Conservation (phyloP, 2,888 invertebrate genomes). For the Machimus rusticus region DNA sequence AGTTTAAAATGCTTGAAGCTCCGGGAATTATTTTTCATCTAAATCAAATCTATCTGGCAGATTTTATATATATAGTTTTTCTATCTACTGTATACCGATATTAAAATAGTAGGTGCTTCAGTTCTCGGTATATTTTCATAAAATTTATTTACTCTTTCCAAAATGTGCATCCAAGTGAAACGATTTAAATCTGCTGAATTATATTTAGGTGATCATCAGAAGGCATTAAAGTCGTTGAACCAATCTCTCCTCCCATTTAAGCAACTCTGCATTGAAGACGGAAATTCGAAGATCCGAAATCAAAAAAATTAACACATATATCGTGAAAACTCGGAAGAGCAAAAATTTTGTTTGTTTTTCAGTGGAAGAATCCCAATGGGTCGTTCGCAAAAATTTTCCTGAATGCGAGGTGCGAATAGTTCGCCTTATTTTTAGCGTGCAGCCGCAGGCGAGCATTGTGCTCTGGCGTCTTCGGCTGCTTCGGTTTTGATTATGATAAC, state of each 20-base stretch:
- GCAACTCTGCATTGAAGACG: neutral
- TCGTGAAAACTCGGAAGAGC: neutral
- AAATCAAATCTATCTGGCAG: neutral
- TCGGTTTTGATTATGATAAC: neutral
- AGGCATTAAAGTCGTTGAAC: neutral
- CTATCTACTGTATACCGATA: neutral
- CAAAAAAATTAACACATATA: neutral
- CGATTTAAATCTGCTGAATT: neutral
- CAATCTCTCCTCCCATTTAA: neutral
- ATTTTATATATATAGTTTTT: neutral
- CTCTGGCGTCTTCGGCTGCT: neutral
- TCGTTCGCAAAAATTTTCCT: neutral
- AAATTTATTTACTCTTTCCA: neutral
- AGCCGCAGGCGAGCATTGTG: neutral
- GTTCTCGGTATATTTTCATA: neutral
- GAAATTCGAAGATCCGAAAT: neutral
- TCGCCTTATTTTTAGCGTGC: neutral
- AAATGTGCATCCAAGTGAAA: neutral
- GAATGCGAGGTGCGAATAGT: neutral
- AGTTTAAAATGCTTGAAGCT: neutral
- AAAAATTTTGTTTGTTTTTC: neutral
- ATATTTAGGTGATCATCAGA: neutral
- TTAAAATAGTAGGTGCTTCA: neutral
- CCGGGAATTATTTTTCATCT: neutral
- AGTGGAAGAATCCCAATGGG: neutral